phyloP scores from a whole-genome alignment of 2,888 invertebrate species.

The Glaucopsyche alexis region DNA sequence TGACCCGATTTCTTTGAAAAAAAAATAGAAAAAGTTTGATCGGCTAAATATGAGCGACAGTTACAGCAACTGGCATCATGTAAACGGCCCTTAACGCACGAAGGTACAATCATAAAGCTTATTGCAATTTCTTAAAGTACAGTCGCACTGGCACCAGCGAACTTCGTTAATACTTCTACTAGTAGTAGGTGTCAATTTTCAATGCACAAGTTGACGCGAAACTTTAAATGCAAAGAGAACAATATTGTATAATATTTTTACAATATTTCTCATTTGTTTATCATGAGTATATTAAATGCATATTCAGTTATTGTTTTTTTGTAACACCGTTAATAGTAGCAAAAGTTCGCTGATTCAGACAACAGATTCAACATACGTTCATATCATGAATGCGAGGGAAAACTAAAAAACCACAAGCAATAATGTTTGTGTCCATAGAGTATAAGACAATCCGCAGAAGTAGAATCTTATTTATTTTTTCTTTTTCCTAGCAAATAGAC shows the following conservation, averaged over 20 bases:
- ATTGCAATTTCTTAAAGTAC: slow-evolving; percentile 55
- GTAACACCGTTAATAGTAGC: not conserved
- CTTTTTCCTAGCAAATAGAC: slow-evolving; percentile 47
- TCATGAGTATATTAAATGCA: slow-evolving; percentile 5
- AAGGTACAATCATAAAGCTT: slow-evolving; percentile 68
- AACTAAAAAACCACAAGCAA: slow-evolving; percentile 61
- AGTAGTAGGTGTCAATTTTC: not conserved
- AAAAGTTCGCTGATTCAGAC: slow-evolving; percentile 39
- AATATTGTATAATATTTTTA: not conserved
- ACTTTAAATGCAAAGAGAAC: not conserved
- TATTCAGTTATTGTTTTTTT: not conserved
- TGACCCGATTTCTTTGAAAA: not conserved
- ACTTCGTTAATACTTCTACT: slow-evolving; percentile 37
- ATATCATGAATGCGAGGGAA: slow-evolving; percentile 59
- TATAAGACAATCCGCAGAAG: not conserved
- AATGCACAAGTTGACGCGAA: not conserved
- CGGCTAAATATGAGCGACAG: not conserved
- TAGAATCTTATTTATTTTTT: not conserved
- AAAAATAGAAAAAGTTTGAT: not conserved
- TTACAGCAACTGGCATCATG: slow-evolving; percentile 20
- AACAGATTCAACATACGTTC: slow-evolving; percentile 44
- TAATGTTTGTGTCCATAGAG: slow-evolving; percentile 57
- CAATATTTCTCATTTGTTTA: not conserved
- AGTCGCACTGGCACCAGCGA: slow-evolving; percentile 50
- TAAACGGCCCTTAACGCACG: slow-evolving; percentile 46